Evolutionary conservation across 2,797 vertebrate genomes (phyloP).

Genomic region (Epinephelus awoara): DNA sequence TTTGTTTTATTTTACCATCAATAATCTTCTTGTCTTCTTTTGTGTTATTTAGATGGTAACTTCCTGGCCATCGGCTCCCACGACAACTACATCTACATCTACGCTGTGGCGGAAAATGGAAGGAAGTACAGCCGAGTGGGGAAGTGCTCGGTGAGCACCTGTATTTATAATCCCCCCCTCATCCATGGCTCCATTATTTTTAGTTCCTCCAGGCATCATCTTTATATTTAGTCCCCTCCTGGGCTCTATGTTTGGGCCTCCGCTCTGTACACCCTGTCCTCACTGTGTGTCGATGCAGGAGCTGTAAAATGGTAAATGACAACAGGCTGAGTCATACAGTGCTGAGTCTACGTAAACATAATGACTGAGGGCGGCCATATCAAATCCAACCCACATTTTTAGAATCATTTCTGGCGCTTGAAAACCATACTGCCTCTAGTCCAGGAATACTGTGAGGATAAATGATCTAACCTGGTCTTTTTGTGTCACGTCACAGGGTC

Average conservation of each 20-base stretch:
- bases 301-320: slow-evolving; percentile 31
- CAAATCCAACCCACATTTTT: slow-evolving; percentile 18
- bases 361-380: not conserved
- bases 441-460: not conserved
- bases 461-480: slow-evolving; percentile 1
- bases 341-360: not conserved
- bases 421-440: not conserved
- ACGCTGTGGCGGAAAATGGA: slow-evolving; percentile 93
- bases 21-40: slow-evolving; percentile 29
- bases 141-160: slow-evolving; percentile 94
- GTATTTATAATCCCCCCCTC: slow-evolving; percentile 48
- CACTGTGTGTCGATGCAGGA: slow-evolving; percentile 21
- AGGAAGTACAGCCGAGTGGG: slow-evolving; percentile 95
- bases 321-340: slow-evolving; percentile 39
- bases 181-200: slow-evolving; percentile 33
- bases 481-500: slow-evolving; percentile 87
- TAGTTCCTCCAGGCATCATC: slow-evolving; percentile 31
- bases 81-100: slow-evolving; percentile 99
- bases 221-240: slow-evolving; percentile 56
- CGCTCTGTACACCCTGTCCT: slow-evolving; percentile 26
- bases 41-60: slow-evolving; percentile 89
- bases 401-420: slow-evolving; percentile 27
- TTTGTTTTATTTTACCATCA: not conserved
- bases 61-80: slow-evolving; percentile 98
- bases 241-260: slow-evolving; percentile 25